Evolutionary conservation across 2,113 vertebrate species (phyloP).

Genomic region (Corvus cornix): DNA sequence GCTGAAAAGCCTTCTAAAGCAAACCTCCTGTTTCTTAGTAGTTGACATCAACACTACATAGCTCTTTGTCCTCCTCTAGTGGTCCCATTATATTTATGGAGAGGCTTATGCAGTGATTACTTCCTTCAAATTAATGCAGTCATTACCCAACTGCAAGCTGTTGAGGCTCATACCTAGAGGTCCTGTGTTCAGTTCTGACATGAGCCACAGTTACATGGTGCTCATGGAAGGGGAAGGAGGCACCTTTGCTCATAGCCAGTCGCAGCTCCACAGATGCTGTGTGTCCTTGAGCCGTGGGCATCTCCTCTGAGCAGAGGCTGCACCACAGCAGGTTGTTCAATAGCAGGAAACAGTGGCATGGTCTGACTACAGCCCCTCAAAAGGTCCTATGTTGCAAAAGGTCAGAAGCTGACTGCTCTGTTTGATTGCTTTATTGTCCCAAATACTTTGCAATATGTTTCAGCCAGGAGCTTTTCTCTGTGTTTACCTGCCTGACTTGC

Average conservation of each 20-base stretch:
- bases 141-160: not conserved
- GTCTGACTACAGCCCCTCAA: not conserved
- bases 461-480: not conserved
- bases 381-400: not conserved
- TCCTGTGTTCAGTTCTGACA: not conserved
- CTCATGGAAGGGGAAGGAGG: not conserved
- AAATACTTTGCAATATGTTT: not conserved
- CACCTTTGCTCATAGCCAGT: fast-evolving
- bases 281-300: not conserved
- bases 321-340: not conserved
- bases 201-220: not conserved
- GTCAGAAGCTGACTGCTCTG: not conserved
- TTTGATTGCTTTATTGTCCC: not conserved
- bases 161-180: not conserved
- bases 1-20: not conserved
- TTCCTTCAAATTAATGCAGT: not conserved
- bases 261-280: fast-evolving
- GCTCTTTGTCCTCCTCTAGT: slow-evolving; percentile 58
- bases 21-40: not conserved
- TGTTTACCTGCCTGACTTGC: not conserved
- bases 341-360: not conserved
- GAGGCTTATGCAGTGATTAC: not conserved
- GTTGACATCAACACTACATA: not conserved
- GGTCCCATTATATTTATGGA: not conserved
- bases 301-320: not conserved